phyloP scores from a whole-genome alignment of 2,888 invertebrate species.

The Drosophila mayaguana region DNA sequence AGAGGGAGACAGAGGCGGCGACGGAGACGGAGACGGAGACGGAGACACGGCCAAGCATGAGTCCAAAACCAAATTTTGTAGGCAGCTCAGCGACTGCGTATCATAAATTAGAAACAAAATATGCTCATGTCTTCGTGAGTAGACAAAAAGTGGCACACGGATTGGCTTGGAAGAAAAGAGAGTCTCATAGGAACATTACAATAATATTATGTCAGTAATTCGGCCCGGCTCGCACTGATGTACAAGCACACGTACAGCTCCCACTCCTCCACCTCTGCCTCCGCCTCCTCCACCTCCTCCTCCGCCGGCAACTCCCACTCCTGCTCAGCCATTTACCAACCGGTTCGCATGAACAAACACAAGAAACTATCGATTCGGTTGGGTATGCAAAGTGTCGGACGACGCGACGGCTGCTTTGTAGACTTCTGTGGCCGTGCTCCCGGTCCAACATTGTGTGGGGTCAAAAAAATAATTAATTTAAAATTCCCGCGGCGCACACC shows the following conservation, averaged over 20 bases:
- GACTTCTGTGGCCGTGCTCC: constrained; percentile 37
- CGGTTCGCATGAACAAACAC: constrained; percentile 37
- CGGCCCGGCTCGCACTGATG: constrained; percentile 54
- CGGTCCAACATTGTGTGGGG: constrained; percentile 70
- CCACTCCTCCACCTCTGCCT: not conserved
- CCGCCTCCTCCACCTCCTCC: not conserved
- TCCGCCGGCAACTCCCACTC: not conserved
- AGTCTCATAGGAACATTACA: constrained; percentile 68
- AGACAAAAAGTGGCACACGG: constrained; percentile 73
- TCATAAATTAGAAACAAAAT: constrained; percentile 82
- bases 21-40: not conserved
- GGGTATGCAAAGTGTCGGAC: constrained; percentile 52
- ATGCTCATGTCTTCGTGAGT: constrained; percentile 78
- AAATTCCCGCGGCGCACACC: constrained; percentile 71
- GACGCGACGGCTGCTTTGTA: constrained; percentile 51
- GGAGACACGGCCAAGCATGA: constrained; percentile 24
- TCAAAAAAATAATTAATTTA: constrained; percentile 81
- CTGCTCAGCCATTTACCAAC: constrained; percentile 13
- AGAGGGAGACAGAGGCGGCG: not conserved
- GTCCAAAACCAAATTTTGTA: constrained; percentile 71
- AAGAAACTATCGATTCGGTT: constrained; percentile 62
- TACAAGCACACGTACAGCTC: constrained; percentile 45
- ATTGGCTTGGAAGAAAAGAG: constrained; percentile 36
- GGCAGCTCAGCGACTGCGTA: constrained; percentile 76
- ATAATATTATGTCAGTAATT: constrained; percentile 79